Conservation (phyloP, 2,888 invertebrate species). For the Cyrtodaria siliqua region DNA sequence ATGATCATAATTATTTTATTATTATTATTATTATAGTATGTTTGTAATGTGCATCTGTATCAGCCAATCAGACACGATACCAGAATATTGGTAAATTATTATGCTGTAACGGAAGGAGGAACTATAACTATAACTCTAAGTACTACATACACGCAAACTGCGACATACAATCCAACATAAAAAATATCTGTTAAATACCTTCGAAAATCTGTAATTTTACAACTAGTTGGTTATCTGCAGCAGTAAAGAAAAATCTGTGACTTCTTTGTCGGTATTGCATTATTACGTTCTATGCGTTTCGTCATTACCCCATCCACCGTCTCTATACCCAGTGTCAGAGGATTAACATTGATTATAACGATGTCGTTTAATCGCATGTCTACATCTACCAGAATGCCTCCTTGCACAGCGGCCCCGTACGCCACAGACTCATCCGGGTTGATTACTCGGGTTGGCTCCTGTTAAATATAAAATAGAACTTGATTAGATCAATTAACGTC, state of each 20-base stretch:
- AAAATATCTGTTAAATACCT: slow-evolving; percentile 61
- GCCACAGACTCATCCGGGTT: slow-evolving; percentile 99
- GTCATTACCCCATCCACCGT: slow-evolving; percentile 99
- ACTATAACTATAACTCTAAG: too few relatives aligned
- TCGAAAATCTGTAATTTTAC: slow-evolving; percentile 99
- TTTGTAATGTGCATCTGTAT: too few relatives aligned
- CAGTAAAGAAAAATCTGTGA: slow-evolving; percentile 99
- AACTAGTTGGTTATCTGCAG: slow-evolving; percentile 99
- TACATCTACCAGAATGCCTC: slow-evolving; percentile 98
- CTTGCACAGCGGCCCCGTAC: slow-evolving; percentile 99
- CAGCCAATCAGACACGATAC: too few relatives aligned
- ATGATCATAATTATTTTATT: too few relatives aligned
- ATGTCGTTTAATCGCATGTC: slow-evolving; percentile 96
- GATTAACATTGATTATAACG: slow-evolving; percentile 98
- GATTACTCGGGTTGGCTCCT: slow-evolving; percentile 98
- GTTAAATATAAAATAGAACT: slow-evolving; percentile 18
- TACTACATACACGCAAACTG: too few relatives aligned
- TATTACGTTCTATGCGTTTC: slow-evolving; percentile 98
- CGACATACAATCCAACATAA: too few relatives aligned
- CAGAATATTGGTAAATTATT: too few relatives aligned
- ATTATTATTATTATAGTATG: too few relatives aligned
- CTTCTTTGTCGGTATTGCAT: slow-evolving; percentile 99
- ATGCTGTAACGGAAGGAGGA: too few relatives aligned
- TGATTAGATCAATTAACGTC: neutral
- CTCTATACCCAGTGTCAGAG: slow-evolving; percentile 99